A percentile compares a stretch with the other conserved stretches of the same genome.
These are phyloP conservation scores for Sesamia inferens DNA, from an alignment of 2,888 invertebrate species.

Conservation along the genomic window DNA sequence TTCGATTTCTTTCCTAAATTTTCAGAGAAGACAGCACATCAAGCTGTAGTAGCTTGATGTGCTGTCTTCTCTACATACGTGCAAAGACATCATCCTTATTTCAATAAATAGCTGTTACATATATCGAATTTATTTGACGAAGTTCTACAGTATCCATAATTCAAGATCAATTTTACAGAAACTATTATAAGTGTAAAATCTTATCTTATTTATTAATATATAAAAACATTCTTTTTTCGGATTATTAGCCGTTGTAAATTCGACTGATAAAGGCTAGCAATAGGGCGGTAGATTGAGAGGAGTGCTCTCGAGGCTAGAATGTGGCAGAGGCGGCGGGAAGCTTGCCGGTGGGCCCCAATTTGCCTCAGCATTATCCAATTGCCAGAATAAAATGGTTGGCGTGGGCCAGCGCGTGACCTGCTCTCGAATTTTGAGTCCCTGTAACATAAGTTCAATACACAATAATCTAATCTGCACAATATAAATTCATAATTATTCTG, in stretches of 20 bases:
- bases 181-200: not conserved
- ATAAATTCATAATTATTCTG: not conserved
- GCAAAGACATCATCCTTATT: too few relatives aligned
- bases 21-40: too few relatives aligned
- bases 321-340: constrained; percentile 78
- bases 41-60: not conserved
- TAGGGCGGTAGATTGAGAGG: constrained; percentile 71
- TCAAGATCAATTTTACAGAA: not conserved
- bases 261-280: constrained; percentile 82
- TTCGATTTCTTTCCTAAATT: too few relatives aligned
- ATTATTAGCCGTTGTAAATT: constrained; percentile 39
- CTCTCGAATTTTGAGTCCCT: constrained; percentile 73
- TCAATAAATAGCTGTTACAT: not conserved
- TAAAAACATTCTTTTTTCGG: not conserved
- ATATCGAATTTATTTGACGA: not conserved
- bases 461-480: constrained; percentile 1
- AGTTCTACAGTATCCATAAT: not conserved
- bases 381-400: constrained; percentile 86
- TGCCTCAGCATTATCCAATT: constrained; percentile 87
- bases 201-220: not conserved
- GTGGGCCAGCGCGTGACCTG: constrained; percentile 88
- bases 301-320: constrained; percentile 85
- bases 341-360: constrained; percentile 87
- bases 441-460: constrained; percentile 30
- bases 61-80: too few relatives aligned